These are phyloP conservation scores for Salvelinus alpinus DNA, from an alignment of 2,113 vertebrate species.

Conservation along the genomic window DNA sequence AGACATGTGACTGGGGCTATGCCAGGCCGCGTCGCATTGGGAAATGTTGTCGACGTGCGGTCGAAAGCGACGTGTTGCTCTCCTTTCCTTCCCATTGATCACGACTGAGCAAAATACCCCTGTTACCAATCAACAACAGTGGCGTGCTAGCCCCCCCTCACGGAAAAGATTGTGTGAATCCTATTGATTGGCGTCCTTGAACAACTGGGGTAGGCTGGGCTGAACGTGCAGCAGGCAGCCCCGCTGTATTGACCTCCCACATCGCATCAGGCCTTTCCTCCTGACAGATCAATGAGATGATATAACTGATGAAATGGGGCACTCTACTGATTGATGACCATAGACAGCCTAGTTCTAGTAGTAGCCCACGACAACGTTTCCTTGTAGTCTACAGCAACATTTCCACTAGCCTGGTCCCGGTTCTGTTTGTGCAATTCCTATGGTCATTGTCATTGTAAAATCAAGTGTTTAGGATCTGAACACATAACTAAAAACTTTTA, in stretches of 20 bases:
- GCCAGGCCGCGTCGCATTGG: neutral
- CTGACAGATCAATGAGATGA: constrained; percentile 34
- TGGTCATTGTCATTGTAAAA: neutral
- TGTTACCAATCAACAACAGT: neutral
- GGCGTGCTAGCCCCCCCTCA: neutral
- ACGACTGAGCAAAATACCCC: constrained; percentile 10
- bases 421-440: neutral
- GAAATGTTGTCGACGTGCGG: neutral
- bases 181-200: constrained; percentile 29
- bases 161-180: constrained; percentile 28
- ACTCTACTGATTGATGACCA: constrained; percentile 32
- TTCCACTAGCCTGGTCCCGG: neutral
- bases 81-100: constrained; percentile 7
- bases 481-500: no score
- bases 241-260: constrained; percentile 30
- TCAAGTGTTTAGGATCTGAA: no score
- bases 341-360: neutral
- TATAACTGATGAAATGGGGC: constrained; percentile 38
- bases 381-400: neutral
- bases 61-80: neutral
- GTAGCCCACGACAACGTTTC: neutral
- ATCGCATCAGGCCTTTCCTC: constrained; percentile 10
- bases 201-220: constrained; percentile 11
- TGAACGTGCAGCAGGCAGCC: constrained; percentile 15
- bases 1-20: neutral